Conservation (phyloP, 2,888 invertebrate genomes). For the Punctoribates punctum region DNA sequence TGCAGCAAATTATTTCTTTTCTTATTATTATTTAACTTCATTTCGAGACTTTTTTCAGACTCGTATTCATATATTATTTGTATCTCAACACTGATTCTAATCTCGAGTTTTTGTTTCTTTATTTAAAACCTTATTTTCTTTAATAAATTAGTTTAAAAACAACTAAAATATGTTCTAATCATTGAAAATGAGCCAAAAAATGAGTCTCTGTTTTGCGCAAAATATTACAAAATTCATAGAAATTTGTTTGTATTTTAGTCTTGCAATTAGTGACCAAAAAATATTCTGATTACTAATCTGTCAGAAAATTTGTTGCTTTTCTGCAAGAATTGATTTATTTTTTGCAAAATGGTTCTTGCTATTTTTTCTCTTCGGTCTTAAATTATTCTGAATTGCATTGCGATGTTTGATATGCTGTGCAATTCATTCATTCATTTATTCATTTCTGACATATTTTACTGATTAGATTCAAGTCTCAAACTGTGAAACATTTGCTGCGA, state of each 20-base stretch:
- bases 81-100: slow-evolving; percentile 18
- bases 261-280: slow-evolving; percentile 24
- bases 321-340: slow-evolving; percentile 4
- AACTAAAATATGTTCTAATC: background rate
- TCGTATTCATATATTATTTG: no score
- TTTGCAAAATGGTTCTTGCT: background rate
- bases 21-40: background rate
- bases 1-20: background rate
- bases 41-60: background rate
- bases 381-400: background rate
- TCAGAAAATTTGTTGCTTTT: background rate
- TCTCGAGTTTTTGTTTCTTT: background rate
- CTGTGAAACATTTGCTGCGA: slow-evolving; percentile 4
- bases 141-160: background rate
- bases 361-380: background rate
- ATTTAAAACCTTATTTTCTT: slow-evolving; percentile 4
- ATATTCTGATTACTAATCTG: background rate
- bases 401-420: background rate
- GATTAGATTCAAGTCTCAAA: slow-evolving; percentile 14
- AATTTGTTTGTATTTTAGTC: background rate
- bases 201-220: no score
- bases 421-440: slow-evolving; percentile 22
- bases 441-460: slow-evolving; percentile 11
- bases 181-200: background rate
- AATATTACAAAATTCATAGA: no score